A percentile compares a stretch with the other conserved stretches of the same genome.
phyloP scores from a whole-genome alignment of 2,113 vertebrate genomes.

The Sinocyclocheilus maitianheensis region DNA sequence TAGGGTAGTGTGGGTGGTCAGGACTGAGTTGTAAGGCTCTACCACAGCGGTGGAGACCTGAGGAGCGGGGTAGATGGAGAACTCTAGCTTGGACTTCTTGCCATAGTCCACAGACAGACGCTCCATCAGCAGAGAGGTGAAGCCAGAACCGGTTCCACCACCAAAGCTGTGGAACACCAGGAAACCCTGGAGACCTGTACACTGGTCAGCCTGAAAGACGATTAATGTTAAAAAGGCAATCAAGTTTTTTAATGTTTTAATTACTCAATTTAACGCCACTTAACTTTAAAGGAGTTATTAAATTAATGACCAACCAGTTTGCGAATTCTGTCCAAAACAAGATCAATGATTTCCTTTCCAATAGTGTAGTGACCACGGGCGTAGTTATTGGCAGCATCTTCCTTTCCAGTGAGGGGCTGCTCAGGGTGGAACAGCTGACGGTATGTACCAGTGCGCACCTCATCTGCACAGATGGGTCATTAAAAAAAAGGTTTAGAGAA shows the following conservation, averaged over 20 bases:
- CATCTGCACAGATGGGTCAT: conserved; percentile 65
- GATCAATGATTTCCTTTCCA: conserved; percentile 79
- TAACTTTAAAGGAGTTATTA: background rate
- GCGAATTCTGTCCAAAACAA: conserved; percentile 75
- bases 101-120: conserved; percentile 89
- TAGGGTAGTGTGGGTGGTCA: conserved; percentile 72
- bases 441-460: conserved; percentile 75
- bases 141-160: conserved; percentile 74
- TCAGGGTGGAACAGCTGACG: conserved; percentile 77
- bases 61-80: conserved; percentile 87
- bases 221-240: background rate
- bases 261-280: background rate
- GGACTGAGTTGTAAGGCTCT: conserved; percentile 60
- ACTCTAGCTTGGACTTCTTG: conserved; percentile 92
- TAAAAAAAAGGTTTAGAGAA: background rate
- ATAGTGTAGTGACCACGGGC: conserved; percentile 80
- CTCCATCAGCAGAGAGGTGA: conserved; percentile 90
- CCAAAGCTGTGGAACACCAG: conserved; percentile 70
- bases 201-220: conserved; percentile 66
- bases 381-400: conserved; percentile 80
- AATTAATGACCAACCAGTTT: conserved; percentile 69
- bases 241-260: background rate
- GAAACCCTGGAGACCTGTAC: conserved; percentile 74
- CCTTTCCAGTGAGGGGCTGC: conserved; percentile 77
- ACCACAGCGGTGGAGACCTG: conserved; percentile 67